phyloP scores from a whole-genome alignment of 2,113 vertebrate species.

The Sceloporus undulatus region DNA sequence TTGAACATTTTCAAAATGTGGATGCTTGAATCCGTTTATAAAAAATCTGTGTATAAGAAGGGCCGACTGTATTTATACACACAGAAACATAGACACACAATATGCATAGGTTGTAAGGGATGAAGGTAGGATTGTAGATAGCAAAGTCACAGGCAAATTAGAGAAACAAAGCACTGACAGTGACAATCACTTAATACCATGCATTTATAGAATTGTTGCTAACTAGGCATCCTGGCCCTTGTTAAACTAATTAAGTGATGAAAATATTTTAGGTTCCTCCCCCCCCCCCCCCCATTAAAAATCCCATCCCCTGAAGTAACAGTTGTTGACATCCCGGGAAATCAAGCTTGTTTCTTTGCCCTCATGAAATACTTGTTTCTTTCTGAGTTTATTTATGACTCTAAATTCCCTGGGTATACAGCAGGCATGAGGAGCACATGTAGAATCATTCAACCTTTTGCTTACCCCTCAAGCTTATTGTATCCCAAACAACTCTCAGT shows the following conservation, averaged over 20 bases:
- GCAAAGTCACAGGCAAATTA: not conserved
- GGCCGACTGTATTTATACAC: no score
- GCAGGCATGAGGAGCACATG: no score
- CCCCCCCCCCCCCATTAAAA: no score
- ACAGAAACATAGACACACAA: no score
- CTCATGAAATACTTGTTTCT: not conserved
- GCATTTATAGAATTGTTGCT: no score
- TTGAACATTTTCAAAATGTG: no score
- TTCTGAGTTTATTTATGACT: not conserved
- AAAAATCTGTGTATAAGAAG: no score
- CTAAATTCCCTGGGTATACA: no score
- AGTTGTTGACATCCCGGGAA: not conserved
- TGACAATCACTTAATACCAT: not conserved
- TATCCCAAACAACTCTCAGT: not conserved
- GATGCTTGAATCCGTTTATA: no score
- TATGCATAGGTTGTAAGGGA: no score
- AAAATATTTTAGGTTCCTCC: no score
- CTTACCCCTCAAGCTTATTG: not conserved
- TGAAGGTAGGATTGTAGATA: not conserved
- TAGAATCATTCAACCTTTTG: not conserved
- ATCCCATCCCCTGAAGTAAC: no score
- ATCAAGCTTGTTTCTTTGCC: not conserved
- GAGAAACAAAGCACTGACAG: not conserved
- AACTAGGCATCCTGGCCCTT: not conserved
- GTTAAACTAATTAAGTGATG: not conserved